Evolutionary conservation across 92 coral and sea anemone species (phyloP), one percentile per base, ranked within the genome.

Genomic region (Paramuricea clavata): DNA sequence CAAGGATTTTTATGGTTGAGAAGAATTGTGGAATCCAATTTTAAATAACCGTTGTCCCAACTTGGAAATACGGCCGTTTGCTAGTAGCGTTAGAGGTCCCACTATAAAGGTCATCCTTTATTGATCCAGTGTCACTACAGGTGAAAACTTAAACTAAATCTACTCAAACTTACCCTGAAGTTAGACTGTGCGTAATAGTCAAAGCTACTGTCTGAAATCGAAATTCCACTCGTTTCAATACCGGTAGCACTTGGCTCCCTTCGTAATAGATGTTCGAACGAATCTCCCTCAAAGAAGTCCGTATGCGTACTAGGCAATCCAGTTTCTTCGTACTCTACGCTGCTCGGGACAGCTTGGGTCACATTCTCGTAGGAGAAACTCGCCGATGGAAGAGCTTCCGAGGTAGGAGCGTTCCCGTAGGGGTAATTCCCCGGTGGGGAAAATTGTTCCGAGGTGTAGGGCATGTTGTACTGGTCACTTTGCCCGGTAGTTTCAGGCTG

Each of bases 211-310:
- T 49, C 41, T 9, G 64, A 30, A 25, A 43, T n/a, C 27, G 35
- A 36, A 12, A 33, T 21, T 27, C 27, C 82, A 33, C 31, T 33
- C 1, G 54, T 76, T 33, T 76, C 65, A 9, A 73, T 23, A 10
- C 31, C n/a, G 35, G 79, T 0, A 11, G 15, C 33, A 23, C 35
- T 73, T 23, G 28, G 32, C 54, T 73, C 32, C 26, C 8, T 50
- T 54, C 44, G 32, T 32, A 12, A 27, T 34, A 76, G 12, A 21
- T 76, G 82, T 68, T 76, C 82, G 12, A 76, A 76, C 7, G 82
- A 76, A 8, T 76, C 82, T 12, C 82, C 68, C 49, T 50, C 43
- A 33, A 15, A 76, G 13, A 76, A 32, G 23, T 76, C 23, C 23
- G 5, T 50, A 12, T 11, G 9, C 17, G 65, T 28, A 27, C 35